A percentile compares a stretch with the other conserved stretches of the same genome.
These are phyloP conservation scores for Callosobruchus maculatus DNA, from an alignment of 2,888 invertebrate genomes.

Conservation along the genomic window DNA sequence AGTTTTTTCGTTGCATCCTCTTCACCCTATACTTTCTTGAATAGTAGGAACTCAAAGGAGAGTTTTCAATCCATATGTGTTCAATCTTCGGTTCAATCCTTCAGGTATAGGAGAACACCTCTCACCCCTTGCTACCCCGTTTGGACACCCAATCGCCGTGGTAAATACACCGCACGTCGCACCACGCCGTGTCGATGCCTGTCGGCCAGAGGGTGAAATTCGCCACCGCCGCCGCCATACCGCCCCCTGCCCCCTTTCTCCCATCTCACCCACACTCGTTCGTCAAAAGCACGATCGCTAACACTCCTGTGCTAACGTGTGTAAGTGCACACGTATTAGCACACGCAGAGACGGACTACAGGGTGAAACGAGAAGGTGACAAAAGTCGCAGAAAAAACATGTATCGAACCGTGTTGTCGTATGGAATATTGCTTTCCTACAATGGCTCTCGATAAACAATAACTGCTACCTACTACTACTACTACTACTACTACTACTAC, in stretches of 20 bases:
- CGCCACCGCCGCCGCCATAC: background rate
- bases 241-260: background rate
- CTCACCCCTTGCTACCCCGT: background rate
- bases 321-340: background rate
- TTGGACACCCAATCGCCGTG: background rate
- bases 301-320: background rate
- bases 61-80: background rate
- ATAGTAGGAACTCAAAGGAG: no score
- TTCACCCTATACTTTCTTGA: no score
- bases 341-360: background rate
- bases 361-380: background rate
- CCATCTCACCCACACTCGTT: background rate
- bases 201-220: background rate
- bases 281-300: background rate
- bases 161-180: background rate
- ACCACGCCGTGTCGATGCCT: background rate
- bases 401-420: no score
- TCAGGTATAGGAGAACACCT: background rate
- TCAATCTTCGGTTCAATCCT: background rate
- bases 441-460: no score
- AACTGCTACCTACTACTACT: no score
- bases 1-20: no score
- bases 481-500: no score
- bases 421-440: no score
- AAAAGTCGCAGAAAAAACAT: no score